Base-by-base conservation (phyloP, 2,888 invertebrate genomes). In the Idaea aversata region DNA sequence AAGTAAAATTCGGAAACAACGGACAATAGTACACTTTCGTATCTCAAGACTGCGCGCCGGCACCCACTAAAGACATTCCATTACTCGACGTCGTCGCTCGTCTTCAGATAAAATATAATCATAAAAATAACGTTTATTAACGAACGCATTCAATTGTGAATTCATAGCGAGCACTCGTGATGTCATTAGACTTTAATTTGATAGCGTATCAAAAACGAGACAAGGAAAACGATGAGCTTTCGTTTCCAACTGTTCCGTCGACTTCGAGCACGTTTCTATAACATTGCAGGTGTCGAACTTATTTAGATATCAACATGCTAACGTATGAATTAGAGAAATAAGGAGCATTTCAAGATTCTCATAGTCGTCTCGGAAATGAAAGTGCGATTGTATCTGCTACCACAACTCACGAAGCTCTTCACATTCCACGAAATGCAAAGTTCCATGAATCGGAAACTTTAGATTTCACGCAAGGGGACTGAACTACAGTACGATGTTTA, bases 141-240 rank as follows among this genome's bases (percentile, higher is more conserved):
- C 85, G 84, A 88, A 88, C 81, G 75, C 81, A 87, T 88, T 88
- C 85, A 84, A 88, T 85, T 85, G 85, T 83, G 79, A 83, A 87
- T 86, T 82, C 83, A 83, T 80, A 76, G 77, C 80, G 78, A 81
- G 77, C 81, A 79, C 84, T 85, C 78, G 80, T 83, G 84, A 81
- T 83, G 83, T 87, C 87, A 86, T 84, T 83, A 79, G 77, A 77
- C 78, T 76, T 83, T 85, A 84, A 85, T 84, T 83, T 80, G 79
- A 85, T 84, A 83, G 76, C 79, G 74, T 78, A 81, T 79, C 77
- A 70, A 75, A 75, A 70, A 76, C 72, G 74, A 78, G 77, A 80
- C 79, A 75, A 82, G 75, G 74, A 74, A 77, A 75, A 72, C 68
- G 71, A 76, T 76, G 78, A 77, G 72, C 71, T 76, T 79, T 78